Base-by-base conservation (phyloP, 1,140 invertebrate genomes). In the Bombus waltoni region DNA sequence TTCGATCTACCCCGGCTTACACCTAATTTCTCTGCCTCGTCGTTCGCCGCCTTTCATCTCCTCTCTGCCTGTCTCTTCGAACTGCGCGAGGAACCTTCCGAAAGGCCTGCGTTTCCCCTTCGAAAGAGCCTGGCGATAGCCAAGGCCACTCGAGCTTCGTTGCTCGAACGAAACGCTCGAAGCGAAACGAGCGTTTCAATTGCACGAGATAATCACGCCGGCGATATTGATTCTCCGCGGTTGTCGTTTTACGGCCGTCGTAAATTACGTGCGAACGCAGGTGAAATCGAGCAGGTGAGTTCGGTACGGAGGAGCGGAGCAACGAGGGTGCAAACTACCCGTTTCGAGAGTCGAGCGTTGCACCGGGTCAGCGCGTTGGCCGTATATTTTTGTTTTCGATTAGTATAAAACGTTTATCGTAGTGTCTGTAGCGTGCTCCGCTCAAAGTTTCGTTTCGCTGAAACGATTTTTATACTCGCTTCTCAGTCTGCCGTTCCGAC, bases 181-280 rank as follows among this genome's bases (percentile, higher is more conserved):
- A 59, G 53, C 10, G 47, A 76, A 76, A 76, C 74, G 74, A 32
- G 73, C 74, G 57, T 83, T 74, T 68, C 81, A 65, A 76, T 76
- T 57, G 73, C 66, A 68, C 71, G 62, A 77, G 81, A 76, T 83
- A 83, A 76, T 83, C 72, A 76, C 73, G 81, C 35, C 11, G 11
- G 47, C 2, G n/a, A 75, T 83, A 83, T 83, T 66, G 81, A 83
- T 83, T 76, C 81, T 47, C 59, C 28, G 25, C 62, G 62, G 44
- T 83, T 83, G 81, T 83, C 81, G 81, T 76, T 83, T 76, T 68
- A 76, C 44, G 35, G 62, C 18, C 62, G 35, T 35, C n/a, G 73
- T 77, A 83, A 83, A 83, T 83, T 83, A 68, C 62, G 28, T 28
- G 73, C 68, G 68, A 83, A 83, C 59, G 40, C 73, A 8, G 25